Base-by-base conservation (phyloP, 2,797 vertebrate genomes). In the Peromyscus nudipes region DNA sequence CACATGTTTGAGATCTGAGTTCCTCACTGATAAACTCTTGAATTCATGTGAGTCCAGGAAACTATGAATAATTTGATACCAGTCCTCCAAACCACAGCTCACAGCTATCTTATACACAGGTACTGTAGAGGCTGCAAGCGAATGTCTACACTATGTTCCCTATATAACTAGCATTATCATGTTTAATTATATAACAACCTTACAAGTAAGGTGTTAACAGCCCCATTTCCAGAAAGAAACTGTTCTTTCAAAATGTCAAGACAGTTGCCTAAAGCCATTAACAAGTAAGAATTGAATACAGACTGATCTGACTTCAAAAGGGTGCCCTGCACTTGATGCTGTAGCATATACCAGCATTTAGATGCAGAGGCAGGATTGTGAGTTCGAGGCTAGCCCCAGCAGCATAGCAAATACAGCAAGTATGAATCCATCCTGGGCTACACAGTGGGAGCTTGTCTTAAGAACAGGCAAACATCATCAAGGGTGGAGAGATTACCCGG, bases 141-240 rank as follows among this genome's bases (percentile, higher is more conserved):
- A 90, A 3, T 34, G 1, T 9, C 9, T 79, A 43, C 46, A 34
- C 43, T 49, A 27, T 52, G 25, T 37, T 17, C 29, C 6, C 11
- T n/a, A 46, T 17, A 73, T 85, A 67, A n/a, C 40, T 27, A 57
- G 27, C 27, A 82, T 37, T 55, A 43, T 46, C 37, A 10, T 79
- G 34, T 31, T 89, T 95, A 79, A 84, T 85, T 75, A 88, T 57
- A 79, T 23, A 64, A 23, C 71, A 82, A 60, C 19, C 37, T 92
- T 91, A 34, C n/a, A 92, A 82, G 62, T 60, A 52, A 62, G 12
- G 25, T 65, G 34, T 75, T 87, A 82, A 83, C 69, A 81, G 12
- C 49, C 6, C 49, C 37, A 0, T 40, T 92, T 77, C 82, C 2
- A 92, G 31, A 73, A 84, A 89, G 75, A 94, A 77, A 62, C 16